Base-by-base conservation (phyloP, 2,888 invertebrate genomes). In the Pyrocoelia pectoralis region DNA sequence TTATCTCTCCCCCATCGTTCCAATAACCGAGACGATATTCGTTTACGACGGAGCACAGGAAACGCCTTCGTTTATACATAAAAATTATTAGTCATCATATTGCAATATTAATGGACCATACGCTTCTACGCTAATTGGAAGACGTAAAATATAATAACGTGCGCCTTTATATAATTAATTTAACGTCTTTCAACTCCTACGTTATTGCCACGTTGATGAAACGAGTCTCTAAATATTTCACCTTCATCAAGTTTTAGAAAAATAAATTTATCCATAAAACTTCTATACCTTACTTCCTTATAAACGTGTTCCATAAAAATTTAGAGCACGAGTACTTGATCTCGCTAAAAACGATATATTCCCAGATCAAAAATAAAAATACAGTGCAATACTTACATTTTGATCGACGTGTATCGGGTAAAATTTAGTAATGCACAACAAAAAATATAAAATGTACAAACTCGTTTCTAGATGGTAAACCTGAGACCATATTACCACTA, bases 1-100 rank as follows among this genome's bases (percentile, higher is more conserved):
- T 72, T 72, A 72, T 72, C 70, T 70, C 67, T 61, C 66, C 68
- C 24, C 70, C 70, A 71, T 67, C 72, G 72, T 70, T 70, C 67
- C 70, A 70, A 68, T 68, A 68, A 70, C 61, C 60, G 64, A 62
- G 60, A 65, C 59, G 58, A 70, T 71, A 70, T 71, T 71, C 73
- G 70, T 69, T 70, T 71, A 71, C 69, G 70, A 65, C 70, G 67
- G 52, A 58, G 57, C 62, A 62, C 29, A 54, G 29, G 58, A 55
- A 46, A 48, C 59, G 56, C 59, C 59, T 60, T 64, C 64, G 64
- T 64, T 64, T 64, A 60, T 64, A 64, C 56, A 64, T 56, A 64
- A 64, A 64, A 64, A 64, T 64, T 64, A 64, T 64, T 64, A 64
- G 64, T 60, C 64, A 62, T 62, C 56, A 55, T 54, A 55, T 55